Conservation (phyloP, 1,140 invertebrate species). For the Rhizoglyphus robini region DNA sequence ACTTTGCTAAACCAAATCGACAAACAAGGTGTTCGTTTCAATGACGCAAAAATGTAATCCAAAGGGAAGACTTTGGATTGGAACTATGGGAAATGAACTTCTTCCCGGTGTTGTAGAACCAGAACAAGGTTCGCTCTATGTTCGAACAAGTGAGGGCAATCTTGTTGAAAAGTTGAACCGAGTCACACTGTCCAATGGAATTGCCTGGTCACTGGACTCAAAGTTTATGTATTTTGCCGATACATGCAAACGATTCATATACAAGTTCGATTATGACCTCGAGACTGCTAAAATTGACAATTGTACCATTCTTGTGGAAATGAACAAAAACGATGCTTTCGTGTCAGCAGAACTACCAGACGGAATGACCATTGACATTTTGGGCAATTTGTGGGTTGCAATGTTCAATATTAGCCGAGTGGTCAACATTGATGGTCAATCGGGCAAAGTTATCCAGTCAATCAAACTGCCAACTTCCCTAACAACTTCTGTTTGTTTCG, state of each 20-base stretch:
- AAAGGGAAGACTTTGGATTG: too few species aligned
- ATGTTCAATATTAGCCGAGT: constrained; percentile 42
- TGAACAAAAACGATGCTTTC: constrained; percentile 22
- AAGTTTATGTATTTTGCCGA: too few species aligned
- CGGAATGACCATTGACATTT: constrained; percentile 57
- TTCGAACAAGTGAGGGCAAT: background rate
- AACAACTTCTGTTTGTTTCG: constrained; percentile 61
- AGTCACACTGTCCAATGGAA: too few species aligned
- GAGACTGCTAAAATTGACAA: constrained; percentile 37
- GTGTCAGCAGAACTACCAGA: constrained; percentile 40
- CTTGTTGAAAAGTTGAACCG: too few species aligned
- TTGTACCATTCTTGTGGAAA: constrained; percentile 35
- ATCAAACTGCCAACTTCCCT: constrained; percentile 51
- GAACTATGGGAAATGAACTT: too few species aligned
- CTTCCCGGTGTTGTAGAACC: constrained; percentile 26
- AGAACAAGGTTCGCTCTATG: constrained; percentile 7
- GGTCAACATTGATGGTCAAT: constrained; percentile 31
- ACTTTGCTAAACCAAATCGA: too few species aligned
- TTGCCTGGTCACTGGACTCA: too few species aligned
- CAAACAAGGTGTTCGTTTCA: too few species aligned
- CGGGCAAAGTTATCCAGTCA: constrained; percentile 41
- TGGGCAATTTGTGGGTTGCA: constrained; percentile 56
- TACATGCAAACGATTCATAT: too few species aligned
- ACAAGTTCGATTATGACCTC: too few species aligned
- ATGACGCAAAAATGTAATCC: too few species aligned